Base-by-base conservation (phyloP, 2,888 invertebrate species). In the Scaptomyza reducta region DNA sequence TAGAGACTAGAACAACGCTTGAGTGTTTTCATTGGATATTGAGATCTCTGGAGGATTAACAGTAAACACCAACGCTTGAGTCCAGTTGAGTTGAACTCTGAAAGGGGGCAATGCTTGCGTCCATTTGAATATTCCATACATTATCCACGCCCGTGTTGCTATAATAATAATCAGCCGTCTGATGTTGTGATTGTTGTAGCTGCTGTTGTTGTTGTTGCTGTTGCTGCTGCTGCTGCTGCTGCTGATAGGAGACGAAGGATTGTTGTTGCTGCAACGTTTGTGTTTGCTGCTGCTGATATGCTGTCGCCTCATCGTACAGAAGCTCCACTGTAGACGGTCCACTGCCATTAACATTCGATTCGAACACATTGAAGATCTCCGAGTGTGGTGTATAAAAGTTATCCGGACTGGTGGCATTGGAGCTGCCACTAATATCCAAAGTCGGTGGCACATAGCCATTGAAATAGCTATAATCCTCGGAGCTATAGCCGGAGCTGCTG, bases 61-160 rank as follows among this genome's bases (percentile, higher is more conserved):
- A 82, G 50, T 74, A 90, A 54, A 74, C 85, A 35, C 77, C 53
- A 68, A 73, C 67, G 69, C 46, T 29, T 1, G 67, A 11, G 41
- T 79, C 78, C 11, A 79, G 50, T 46, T 66, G 62, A 10, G 41
- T 29, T n/a, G 63, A 51, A 35, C 54, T 58, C 41, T 77, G 78
- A 67, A 66, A 89, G 0, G 82, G 29, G 0, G 78, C 35, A 7
- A 35, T n/a, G 42, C 62, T 62, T 3, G 88, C 62, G 16, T 90
- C 89, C 87, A 89, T 90, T 74, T 90, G 89, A 35, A 92, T 91
- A 57, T 91, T 91, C 91, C 91, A 91, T 33, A 87, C 86, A 62
- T 91, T 91, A 60, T 91, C 90, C 41, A 86, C 80, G 10, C 86
- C 89, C 40, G 90, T 88, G 56, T 91, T 91, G 81, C 89, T 91